These are phyloP conservation scores for Sarcophaga peregrina DNA, from an alignment of 1,140 invertebrate genomes.

Conservation along the genomic window DNA sequence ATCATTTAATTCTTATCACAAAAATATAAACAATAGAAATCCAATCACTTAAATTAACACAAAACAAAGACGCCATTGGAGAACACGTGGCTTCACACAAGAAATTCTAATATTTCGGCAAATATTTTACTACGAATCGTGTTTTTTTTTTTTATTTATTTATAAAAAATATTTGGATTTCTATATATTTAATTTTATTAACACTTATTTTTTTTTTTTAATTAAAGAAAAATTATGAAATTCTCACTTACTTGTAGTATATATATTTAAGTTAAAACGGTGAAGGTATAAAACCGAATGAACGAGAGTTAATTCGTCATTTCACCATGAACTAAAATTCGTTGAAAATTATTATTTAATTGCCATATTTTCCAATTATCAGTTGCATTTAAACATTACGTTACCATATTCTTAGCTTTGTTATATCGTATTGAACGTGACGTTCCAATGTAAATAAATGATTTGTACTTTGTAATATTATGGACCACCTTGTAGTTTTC, in stretches of 20 bases:
- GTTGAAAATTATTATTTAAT: background rate
- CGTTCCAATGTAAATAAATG: no score
- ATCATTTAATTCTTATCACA: conserved; percentile 52
- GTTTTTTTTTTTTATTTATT: background rate
- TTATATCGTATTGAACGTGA: no score
- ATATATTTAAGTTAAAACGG: conserved; percentile 52
- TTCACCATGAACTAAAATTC: background rate
- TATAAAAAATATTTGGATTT: conserved; percentile 26
- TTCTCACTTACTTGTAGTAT: conserved; percentile 52
- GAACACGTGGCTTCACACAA: conserved; percentile 26
- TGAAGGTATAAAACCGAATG: conserved; percentile 61
- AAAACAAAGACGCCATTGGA: conserved; percentile 20
- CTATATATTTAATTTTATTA: background rate
- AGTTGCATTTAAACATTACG: no score
- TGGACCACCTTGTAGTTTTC: background rate
- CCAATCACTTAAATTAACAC: background rate
- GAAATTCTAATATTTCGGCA: background rate
- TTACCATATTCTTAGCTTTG: no score
- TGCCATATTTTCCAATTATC: no score
- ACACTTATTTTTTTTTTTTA: conserved; percentile 32
- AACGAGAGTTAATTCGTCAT: conserved; percentile 48
- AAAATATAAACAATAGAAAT: conserved; percentile 29
- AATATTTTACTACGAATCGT: background rate
- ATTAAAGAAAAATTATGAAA: conserved; percentile 26
- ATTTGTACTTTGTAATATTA: no score